Evolutionary conservation across 35 echinoderm and acorn worm species (phyloP), one percentile per base, ranked within the genome.

Genomic region (Heliocidaris tuberculata): DNA sequence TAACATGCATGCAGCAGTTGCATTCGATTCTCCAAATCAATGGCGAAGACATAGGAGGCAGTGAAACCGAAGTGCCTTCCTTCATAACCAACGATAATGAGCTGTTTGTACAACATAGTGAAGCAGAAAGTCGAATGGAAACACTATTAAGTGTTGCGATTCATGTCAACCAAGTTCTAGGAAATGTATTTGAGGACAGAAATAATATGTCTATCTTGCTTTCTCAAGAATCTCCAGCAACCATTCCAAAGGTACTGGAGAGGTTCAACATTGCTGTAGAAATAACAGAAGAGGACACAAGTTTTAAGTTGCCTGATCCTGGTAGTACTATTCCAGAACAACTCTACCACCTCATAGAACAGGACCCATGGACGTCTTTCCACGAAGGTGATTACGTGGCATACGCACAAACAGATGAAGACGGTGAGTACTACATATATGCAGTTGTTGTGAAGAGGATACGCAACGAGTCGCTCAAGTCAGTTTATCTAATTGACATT

Each of bases 321-420:
- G 93, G 95, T 48, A 54, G 85, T 89, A 30, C 88, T 49, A 59
- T 96, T 48, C 95, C 86, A 54, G 42, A 47, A 50, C 93, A 96
- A 30, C 71, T 94, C 56, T 31, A 30, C 21, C 95, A 94, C 61
- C 93, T 96, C 59, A 94, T 96, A 31, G 95, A 96, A 31, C 93
- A 96, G 30, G 93, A 96, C 88, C 50, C 88, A 15, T 96, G 86
- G 93, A 92, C 88, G 21, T 48, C 54, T 21, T 92, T 92, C 48
- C 7, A 35, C 31, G 27, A 13, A 91, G 93, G 60, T 0, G 95
- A 96, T 59, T 94, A 90, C 88, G 93, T 96, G 35, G 95, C 16
- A 9, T 96, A 94, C 29, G 85, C 50, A 50, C 90, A 94, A 65
- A 50, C 31, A 5, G 35, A 47, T 61, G 49, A 32, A 90, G 50